Conservation (phyloP, 2,888 invertebrate genomes). For the Dione juno region DNA sequence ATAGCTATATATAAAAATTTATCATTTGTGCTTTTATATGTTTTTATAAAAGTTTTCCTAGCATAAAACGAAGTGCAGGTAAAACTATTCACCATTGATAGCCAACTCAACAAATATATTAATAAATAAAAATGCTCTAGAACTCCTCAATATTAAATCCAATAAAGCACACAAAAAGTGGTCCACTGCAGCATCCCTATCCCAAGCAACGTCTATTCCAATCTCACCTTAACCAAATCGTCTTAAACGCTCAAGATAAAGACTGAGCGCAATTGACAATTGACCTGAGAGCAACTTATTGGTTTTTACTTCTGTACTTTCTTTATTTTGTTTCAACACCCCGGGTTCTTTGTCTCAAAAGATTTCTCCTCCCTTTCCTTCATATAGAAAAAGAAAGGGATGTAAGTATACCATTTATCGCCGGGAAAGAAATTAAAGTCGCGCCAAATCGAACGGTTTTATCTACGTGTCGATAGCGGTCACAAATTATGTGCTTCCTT, state of each 20-base stretch:
- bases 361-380: constrained; percentile 54
- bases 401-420: constrained; percentile 72
- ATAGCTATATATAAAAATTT: too few relatives aligned
- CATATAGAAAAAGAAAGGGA: constrained; percentile 56
- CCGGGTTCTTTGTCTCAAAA: constrained; percentile 68
- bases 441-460: constrained; percentile 79
- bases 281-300: constrained; percentile 52
- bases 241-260: constrained; percentile 40
- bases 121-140: background rate
- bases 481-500: constrained; percentile 82
- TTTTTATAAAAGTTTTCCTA: background rate
- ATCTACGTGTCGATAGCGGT: constrained; percentile 81
- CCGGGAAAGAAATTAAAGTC: constrained; percentile 80
- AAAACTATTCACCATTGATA: background rate
- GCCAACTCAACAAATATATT: background rate
- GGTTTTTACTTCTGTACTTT: constrained; percentile 47
- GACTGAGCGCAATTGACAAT: constrained; percentile 47
- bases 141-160: background rate
- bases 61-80: background rate
- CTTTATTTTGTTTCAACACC: constrained; percentile 61
- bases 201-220: constrained; percentile 10
- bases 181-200: constrained; percentile 9
- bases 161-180: constrained; percentile 17
- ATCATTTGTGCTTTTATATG: background rate
- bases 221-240: constrained; percentile 39